Base-by-base conservation (phyloP, 53 echinoderm and acorn worm genomes). In the Hippasteria phrygiana region DNA sequence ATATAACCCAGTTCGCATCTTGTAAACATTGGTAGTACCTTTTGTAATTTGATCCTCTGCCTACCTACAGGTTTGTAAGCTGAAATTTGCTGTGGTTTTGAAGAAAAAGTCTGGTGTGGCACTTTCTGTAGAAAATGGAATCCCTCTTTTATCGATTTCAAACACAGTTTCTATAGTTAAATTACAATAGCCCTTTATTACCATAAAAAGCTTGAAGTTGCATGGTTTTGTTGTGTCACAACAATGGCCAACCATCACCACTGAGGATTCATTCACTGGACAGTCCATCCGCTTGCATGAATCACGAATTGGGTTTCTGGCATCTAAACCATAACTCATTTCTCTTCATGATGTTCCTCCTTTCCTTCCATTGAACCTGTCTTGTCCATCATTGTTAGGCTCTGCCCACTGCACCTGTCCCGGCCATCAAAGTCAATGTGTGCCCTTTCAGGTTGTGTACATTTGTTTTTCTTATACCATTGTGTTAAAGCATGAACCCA, bases 371-470 rank as follows among this genome's bases (percentile, higher is more conserved):
- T 24, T 24, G 59, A 72, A 72, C 37, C 72, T 42, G 72, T 39
- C 22, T 37, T 72, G 72, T 72, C 72, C 37, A 34, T 72, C 37
- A 72, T 72, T 72, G 14, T 72, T 72, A 72, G 72, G 22, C 72
- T 34, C 72, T 72, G 36, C 22, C 37, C 1, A 16, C 72, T 72
- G 72, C 72, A 72, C 72, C 72, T 72, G 59, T 59, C 59, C 22
- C 26, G 27, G 59, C 20, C 26, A 26, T 59, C 59, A 59, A 59
- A 59, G n/a, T n/a, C 59, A 18, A n/a, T n/a, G 59, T 24, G 59
- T 7, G 2, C 12, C 6, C 26, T n/a, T 59, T 59, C 20, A 22
- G 6, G n/a, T 59, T 26, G 59, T 59, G 26, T 59, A 24, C 59
- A 22, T 59, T 59, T 59, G n/a, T n/a, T 59, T 8, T 26, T 3